Percentiles rank a stretch among this genome's conserved stretches.
Evolutionary conservation across 2,797 vertebrate species (phyloP).

Genomic region (Harpagifer antarcticus): DNA sequence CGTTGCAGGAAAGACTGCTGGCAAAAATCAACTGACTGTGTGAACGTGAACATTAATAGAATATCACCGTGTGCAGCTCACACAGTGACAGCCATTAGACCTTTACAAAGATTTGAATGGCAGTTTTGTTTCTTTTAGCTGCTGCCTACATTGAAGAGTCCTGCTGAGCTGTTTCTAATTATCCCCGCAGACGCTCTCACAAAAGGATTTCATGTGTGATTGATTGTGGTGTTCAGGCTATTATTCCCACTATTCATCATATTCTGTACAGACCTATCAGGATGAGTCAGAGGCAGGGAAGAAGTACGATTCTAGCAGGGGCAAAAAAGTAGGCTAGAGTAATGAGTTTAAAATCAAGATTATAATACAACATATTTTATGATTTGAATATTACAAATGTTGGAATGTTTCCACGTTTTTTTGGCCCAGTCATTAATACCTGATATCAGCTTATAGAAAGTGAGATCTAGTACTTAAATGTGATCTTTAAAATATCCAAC

Average conservation of each 20-base stretch:
- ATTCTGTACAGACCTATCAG: not conserved
- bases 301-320: not conserved
- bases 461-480: too few relatives aligned
- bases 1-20: too few relatives aligned
- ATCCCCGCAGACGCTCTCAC: not conserved
- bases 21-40: too few relatives aligned
- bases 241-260: slow-evolving; percentile 35
- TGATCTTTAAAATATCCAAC: too few relatives aligned
- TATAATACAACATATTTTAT: not conserved
- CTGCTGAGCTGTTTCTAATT: slow-evolving; percentile 28
- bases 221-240: slow-evolving; percentile 16
- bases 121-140: slow-evolving; percentile 17
- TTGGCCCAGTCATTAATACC: too few relatives aligned
- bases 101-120: not conserved
- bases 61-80: too few relatives aligned
- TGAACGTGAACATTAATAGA: too few relatives aligned
- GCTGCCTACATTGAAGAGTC: slow-evolving; percentile 6
- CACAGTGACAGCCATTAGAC: not conserved
- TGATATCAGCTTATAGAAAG: too few relatives aligned
- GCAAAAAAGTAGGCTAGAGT: not conserved
- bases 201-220: slow-evolving; percentile 19
- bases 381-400: not conserved
- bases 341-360: not conserved
- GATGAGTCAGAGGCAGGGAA: slow-evolving; percentile 8
- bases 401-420: not conserved